These are phyloP conservation scores for Drosophila virilis DNA, from an alignment of 1,140 invertebrate species.

Conservation along the genomic window DNA sequence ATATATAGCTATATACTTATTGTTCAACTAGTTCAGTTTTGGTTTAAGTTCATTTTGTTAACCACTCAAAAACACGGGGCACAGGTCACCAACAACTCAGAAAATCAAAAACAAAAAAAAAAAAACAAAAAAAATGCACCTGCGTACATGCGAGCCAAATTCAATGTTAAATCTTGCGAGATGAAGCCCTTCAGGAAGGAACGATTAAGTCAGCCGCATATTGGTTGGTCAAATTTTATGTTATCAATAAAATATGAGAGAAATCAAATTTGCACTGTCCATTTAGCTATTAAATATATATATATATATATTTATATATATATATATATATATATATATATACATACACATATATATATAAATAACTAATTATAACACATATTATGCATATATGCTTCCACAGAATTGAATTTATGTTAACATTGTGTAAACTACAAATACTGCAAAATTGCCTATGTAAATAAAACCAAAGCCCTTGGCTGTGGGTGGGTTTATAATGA, in stretches of 20 bases:
- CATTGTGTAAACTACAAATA: constrained; percentile 59
- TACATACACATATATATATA: no score
- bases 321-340: no score
- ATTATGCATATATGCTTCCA: constrained; percentile 27
- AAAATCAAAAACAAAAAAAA: background rate
- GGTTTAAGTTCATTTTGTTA: constrained; percentile 54
- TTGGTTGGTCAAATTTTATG: constrained; percentile 39
- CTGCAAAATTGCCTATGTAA: constrained; percentile 70
- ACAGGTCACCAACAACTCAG: constrained; percentile 10
- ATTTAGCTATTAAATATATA: constrained; percentile 32
- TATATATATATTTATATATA: no score
- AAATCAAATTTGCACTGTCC: constrained; percentile 34
- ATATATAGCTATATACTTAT: constrained; percentile 25
- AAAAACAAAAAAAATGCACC: constrained; percentile 3
- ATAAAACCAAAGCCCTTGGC: constrained; percentile 61
- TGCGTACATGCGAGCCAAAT: constrained; percentile 25
- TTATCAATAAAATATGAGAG: constrained; percentile 35
- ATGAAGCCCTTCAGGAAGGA: constrained; percentile 8
- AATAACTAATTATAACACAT: constrained; percentile 9
- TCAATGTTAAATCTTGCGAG: constrained; percentile 31
- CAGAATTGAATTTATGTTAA: constrained; percentile 63
- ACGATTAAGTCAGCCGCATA: constrained; percentile 8
- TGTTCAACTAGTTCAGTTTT: constrained; percentile 57
- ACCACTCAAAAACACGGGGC: constrained; percentile 12
- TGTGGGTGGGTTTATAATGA: constrained; percentile 55